Evolutionary conservation across 2,797 vertebrate genomes (phyloP).

Genomic region (Anguilla marmorata): DNA sequence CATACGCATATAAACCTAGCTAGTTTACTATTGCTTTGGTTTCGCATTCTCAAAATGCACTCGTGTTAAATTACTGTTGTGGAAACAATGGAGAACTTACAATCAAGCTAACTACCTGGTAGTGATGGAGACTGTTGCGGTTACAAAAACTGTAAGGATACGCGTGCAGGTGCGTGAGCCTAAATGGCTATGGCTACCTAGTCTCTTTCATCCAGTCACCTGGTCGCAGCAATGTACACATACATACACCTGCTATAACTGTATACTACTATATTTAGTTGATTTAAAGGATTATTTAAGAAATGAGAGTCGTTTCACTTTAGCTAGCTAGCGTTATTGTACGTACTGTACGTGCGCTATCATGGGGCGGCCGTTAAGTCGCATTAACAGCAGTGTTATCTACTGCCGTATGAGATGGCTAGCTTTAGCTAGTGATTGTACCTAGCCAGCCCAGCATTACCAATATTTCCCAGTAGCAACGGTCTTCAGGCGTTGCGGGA

Average conservation of each 20-base stretch:
- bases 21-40: neutral
- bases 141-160: neutral
- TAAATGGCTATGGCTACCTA: neutral
- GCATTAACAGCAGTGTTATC: neutral
- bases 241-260: too few relatives aligned
- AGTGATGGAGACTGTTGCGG: neutral
- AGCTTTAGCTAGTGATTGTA: neutral
- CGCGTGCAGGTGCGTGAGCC: neutral
- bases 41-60: neutral
- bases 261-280: neutral
- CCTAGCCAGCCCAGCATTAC: neutral
- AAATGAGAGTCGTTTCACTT: neutral
- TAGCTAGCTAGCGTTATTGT: neutral
- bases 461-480: too few relatives aligned
- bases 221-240: neutral
- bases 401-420: neutral
- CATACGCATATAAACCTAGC: neutral
- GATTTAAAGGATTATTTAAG: neutral
- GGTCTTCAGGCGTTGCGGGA: slow-evolving; percentile 17
- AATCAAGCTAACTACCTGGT: neutral
- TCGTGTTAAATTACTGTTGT: neutral
- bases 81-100: neutral
- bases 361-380: neutral
- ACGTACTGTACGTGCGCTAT: neutral
- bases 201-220: slow-evolving; percentile 2